Base-by-base conservation (phyloP, 2,113 vertebrate species). In the Siphamia tubifer region DNA sequence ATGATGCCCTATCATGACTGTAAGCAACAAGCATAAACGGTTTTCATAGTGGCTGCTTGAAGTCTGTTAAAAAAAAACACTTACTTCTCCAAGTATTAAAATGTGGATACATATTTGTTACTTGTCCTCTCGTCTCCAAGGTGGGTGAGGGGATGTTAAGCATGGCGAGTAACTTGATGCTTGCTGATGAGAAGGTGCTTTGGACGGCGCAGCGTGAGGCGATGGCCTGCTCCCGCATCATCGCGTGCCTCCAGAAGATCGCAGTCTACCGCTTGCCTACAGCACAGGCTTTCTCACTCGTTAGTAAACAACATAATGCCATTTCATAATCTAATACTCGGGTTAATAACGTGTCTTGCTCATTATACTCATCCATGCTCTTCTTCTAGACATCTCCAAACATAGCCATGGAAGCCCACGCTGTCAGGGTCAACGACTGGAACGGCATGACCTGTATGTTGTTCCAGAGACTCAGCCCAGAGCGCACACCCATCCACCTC, bases 91-190 rank as follows among this genome's bases (percentile, higher is more conserved):
- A n/a, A n/a, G n/a, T n/a, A n/a, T n/a, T n/a, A n/a, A n/a, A n/a
- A n/a, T n/a, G n/a, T n/a, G n/a, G n/a, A n/a, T n/a, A n/a, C 5
- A 1, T 15, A 2, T 27, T 27, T 7, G 12, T 38, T 12, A 4
- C 4, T 21, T 19, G n/a, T 11, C 24, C 23, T 32, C 10, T 45
- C 56, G 43, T 45, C 45, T 24, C 35, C 16, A 34, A 99, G 98
- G 92, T 99, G 1, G 97, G 97, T 0, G 95, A 98, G 0, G 96
- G 98, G 75, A 98, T 99, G 95, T 92, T 99, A 12, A 96, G 95
- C 86, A 98, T 99, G 74, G 95, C 97, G 10, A 99, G 97, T 75
- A 98, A 98, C 76, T 89, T 99, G 79, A 98, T 99, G 97, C 85
- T 96, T 79, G 95, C 97, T 0, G 97, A 99, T 2, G 96, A 99